Evolutionary conservation across 1,140 invertebrate species (phyloP).

Genomic region (Mizuhopecten yessoensis): DNA sequence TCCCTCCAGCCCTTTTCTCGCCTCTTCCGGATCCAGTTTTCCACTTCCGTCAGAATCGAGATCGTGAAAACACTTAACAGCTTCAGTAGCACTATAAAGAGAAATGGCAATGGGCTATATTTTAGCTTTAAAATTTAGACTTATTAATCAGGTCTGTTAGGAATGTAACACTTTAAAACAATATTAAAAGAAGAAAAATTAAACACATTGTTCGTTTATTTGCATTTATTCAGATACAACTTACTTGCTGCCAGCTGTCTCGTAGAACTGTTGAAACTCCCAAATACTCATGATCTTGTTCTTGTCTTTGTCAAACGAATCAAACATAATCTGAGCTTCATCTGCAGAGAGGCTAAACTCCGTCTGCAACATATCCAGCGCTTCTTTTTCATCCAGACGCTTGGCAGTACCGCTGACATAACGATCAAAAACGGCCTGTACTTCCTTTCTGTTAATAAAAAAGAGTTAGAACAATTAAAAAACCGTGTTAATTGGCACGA

Average conservation of each 20-base stretch:
- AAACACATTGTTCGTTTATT: too few species aligned
- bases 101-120: too few species aligned
- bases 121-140: too few species aligned
- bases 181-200: too few species aligned
- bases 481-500: too few species aligned
- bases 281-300: slow-evolving; percentile 79
- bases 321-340: slow-evolving; percentile 77
- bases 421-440: slow-evolving; percentile 76
- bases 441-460: slow-evolving; percentile 70
- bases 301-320: slow-evolving; percentile 79
- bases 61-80: slow-evolving; percentile 76
- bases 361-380: slow-evolving; percentile 71
- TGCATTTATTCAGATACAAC: too few species aligned
- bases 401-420: slow-evolving; percentile 75
- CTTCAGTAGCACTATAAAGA: slow-evolving; percentile 72
- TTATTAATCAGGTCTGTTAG: too few species aligned
- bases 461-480: neutral
- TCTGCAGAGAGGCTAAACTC: slow-evolving; percentile 76
- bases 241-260: slow-evolving; percentile 73
- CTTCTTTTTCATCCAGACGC: slow-evolving; percentile 71
- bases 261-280: slow-evolving; percentile 80
- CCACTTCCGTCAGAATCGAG: slow-evolving; percentile 77
- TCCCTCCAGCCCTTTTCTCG: slow-evolving; percentile 71
- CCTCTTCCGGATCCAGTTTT: slow-evolving; percentile 76
- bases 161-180: too few species aligned